phyloP scores from a whole-genome alignment of 1,140 invertebrate species.

The Charaxes varanes region DNA sequence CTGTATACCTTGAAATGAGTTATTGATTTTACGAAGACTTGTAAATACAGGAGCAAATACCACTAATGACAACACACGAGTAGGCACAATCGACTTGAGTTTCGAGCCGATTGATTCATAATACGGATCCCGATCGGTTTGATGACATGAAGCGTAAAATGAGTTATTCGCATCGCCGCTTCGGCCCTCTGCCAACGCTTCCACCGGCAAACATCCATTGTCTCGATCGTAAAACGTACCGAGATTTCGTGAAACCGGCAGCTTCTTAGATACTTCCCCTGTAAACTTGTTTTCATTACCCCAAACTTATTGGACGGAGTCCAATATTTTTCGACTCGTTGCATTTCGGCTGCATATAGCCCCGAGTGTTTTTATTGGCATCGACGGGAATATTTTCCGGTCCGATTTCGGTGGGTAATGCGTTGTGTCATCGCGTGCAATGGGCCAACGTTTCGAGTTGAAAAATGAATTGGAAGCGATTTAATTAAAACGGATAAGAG shows the following conservation, averaged over 20 bases:
- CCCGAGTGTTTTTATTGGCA: conserved; percentile 42
- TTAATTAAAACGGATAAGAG: too few species aligned
- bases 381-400: conserved; percentile 39
- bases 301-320: conserved; percentile 57
- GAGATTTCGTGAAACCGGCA: conserved; percentile 55
- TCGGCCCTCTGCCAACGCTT: conserved; percentile 44
- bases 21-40: background rate
- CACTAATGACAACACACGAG: too few species aligned
- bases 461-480: background rate
- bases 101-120: conserved; percentile 46
- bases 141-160: conserved; percentile 62
- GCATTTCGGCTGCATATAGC: conserved; percentile 44
- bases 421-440: conserved; percentile 19
- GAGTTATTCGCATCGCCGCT: conserved; percentile 58
- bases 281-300: conserved; percentile 66
- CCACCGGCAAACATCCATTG: conserved; percentile 51
- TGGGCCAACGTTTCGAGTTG: background rate
- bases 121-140: conserved; percentile 46
- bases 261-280: conserved; percentile 46
- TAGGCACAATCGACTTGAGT: conserved; percentile 25
- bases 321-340: conserved; percentile 60
- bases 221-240: conserved; percentile 56
- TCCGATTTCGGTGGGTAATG: conserved; percentile 20
- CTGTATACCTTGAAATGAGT: conserved; percentile 14
- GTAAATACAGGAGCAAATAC: too few species aligned